Evolutionary conservation across 2,888 invertebrate species (phyloP).

Genomic region (Arge pagana): DNA sequence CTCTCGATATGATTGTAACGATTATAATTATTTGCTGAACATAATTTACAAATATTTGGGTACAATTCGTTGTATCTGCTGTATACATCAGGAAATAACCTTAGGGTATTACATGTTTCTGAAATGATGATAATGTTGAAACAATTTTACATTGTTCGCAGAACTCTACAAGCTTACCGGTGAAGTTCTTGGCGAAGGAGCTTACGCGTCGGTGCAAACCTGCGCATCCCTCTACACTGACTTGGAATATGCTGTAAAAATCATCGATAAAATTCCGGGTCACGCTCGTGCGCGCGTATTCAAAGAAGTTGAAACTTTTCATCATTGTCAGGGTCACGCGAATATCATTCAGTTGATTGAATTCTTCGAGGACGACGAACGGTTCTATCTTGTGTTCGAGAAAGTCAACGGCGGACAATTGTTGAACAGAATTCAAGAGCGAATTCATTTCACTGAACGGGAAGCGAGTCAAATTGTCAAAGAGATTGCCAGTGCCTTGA

Average conservation of each 20-base stretch:
- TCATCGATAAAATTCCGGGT: slow-evolving; percentile 93
- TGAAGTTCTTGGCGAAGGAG: slow-evolving; percentile 94
- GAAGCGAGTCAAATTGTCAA: slow-evolving; percentile 94
- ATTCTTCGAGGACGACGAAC: slow-evolving; percentile 95
- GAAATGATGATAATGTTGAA: too few relatives aligned
- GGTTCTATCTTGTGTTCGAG: slow-evolving; percentile 97
- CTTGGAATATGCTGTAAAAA: slow-evolving; percentile 96
- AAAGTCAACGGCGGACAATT: slow-evolving; percentile 96
- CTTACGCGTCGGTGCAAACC: slow-evolving; percentile 94
- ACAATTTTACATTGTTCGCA: too few relatives aligned
- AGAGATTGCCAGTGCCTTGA: slow-evolving; percentile 91
- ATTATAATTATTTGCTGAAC: too few relatives aligned
- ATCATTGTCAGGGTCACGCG: slow-evolving; percentile 96
- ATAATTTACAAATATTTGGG: too few relatives aligned
- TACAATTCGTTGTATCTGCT: too few relatives aligned
- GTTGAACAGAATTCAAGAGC: slow-evolving; percentile 89
- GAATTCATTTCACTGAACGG: slow-evolving; percentile 91
- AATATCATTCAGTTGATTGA: slow-evolving; percentile 98
- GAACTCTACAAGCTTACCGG: slow-evolving; percentile 95
- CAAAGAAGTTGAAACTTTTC: slow-evolving; percentile 98
- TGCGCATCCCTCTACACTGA: slow-evolving; percentile 90
- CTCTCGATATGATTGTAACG: too few relatives aligned
- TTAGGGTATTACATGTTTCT: too few relatives aligned
- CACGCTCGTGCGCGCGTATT: slow-evolving; percentile 94
- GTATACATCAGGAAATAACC: too few relatives aligned